These are phyloP conservation scores for Ammodramus savannarum DNA, from an alignment of 2,113 vertebrate species.

Conservation along the genomic window DNA sequence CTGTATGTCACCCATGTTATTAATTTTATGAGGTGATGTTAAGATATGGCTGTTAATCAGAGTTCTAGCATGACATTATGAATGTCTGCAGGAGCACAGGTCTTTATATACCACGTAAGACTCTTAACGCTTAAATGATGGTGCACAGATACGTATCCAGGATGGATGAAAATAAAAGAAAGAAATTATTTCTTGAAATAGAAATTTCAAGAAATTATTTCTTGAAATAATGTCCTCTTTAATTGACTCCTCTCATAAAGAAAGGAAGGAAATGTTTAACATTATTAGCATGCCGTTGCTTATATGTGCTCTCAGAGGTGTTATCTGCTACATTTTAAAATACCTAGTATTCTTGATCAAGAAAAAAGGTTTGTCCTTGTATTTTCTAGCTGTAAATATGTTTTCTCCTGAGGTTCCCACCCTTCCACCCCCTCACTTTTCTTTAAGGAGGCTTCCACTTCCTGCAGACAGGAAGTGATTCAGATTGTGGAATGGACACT, in stretches of 20 bases:
- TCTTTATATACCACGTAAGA: background rate
- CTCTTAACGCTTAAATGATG: background rate
- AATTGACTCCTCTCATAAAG: background rate
- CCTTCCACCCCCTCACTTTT: background rate
- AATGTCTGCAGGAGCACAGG: background rate
- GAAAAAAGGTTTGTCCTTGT: background rate
- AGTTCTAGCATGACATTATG: background rate
- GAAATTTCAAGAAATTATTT: background rate
- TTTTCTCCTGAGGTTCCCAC: background rate
- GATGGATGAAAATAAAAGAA: background rate
- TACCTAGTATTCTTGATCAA: background rate
- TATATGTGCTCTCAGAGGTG: background rate
- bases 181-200: background rate
- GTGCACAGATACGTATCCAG: background rate
- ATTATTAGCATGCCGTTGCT: background rate
- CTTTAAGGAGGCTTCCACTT: background rate
- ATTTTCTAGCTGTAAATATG: background rate
- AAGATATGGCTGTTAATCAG: background rate
- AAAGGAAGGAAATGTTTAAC: background rate
- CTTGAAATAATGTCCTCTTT: background rate
- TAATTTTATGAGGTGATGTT: conserved; percentile 38
- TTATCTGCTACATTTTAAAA: background rate
- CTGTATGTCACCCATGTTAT: background rate
- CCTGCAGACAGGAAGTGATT: background rate
- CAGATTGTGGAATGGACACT: background rate